Evolutionary conservation across 2,888 invertebrate species (phyloP).

Genomic region (Ochropleura plecta): DNA sequence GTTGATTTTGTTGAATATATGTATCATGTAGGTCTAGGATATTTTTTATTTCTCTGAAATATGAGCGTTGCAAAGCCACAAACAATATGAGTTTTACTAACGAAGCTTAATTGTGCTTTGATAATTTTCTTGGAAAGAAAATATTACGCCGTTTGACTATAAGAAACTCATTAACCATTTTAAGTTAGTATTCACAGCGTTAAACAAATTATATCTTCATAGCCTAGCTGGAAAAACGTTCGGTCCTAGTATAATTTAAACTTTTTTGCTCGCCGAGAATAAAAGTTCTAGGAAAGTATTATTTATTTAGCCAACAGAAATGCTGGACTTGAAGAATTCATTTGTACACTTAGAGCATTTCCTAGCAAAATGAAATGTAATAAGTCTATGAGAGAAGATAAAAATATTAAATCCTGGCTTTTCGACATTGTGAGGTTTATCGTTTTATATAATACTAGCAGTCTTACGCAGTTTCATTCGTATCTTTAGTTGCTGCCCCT

Average conservation of each 20-base stretch:
- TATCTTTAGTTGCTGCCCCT: too few relatives aligned
- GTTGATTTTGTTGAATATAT: constrained; percentile 1
- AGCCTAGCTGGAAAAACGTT: constrained; percentile 52
- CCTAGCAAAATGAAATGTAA: constrained; percentile 37
- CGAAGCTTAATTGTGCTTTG: constrained; percentile 17
- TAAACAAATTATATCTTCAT: constrained; percentile 62
- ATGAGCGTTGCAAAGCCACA: background rate
- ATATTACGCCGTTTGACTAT: constrained; percentile 41
- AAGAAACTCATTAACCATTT: constrained; percentile 53
- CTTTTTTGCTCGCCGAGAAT: constrained; percentile 48
- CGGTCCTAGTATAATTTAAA: constrained; percentile 52
- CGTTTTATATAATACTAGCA: background rate
- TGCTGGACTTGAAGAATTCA: constrained; percentile 51
- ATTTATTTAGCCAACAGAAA: constrained; percentile 60
- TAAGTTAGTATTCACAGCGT: constrained; percentile 60
- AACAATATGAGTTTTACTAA: constrained; percentile 22
- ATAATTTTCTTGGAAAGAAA: constrained; percentile 32
- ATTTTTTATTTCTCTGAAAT: background rate
- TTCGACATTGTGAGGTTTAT: background rate
- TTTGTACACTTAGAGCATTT: constrained; percentile 45
- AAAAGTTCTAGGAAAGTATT: constrained; percentile 56
- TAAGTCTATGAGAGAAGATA: constrained; percentile 27
- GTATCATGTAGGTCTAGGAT: background rate
- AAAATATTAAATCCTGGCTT: constrained; percentile 23
- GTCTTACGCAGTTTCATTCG: too few relatives aligned